Percentiles rank a stretch among this genome's conserved stretches.
These are phyloP conservation scores for Corythucha ciliata DNA, from an alignment of 2,888 invertebrate species.

Conservation along the genomic window DNA sequence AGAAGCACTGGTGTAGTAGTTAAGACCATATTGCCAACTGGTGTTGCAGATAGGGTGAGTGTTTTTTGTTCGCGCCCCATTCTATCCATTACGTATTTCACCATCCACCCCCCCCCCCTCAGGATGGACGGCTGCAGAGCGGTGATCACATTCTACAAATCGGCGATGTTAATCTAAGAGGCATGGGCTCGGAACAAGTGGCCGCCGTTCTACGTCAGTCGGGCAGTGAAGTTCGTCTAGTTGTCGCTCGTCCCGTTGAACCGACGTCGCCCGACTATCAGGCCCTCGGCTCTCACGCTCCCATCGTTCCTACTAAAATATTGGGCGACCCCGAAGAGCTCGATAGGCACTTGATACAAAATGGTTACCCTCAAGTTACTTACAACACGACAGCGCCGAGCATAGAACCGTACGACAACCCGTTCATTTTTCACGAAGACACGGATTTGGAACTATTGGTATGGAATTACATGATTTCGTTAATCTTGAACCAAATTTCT, in stretches of 20 bases:
- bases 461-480: constrained; percentile 40
- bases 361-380: constrained; percentile 60
- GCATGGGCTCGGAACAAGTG: constrained; percentile 94
- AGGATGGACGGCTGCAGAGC: constrained; percentile 91
- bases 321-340: constrained; percentile 79
- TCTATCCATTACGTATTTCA: neutral
- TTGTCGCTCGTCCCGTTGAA: constrained; percentile 87
- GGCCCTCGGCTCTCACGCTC: constrained; percentile 54
- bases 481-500: neutral
- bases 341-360: constrained; percentile 71
- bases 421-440: constrained; percentile 46
- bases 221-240: constrained; percentile 86
- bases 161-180: constrained; percentile 86
- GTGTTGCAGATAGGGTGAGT: constrained; percentile 88
- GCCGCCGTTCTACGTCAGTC: constrained; percentile 91
- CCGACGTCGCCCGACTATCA: constrained; percentile 61
- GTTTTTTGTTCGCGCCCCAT: constrained; percentile 1
- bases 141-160: constrained; percentile 97
- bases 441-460: constrained; percentile 47
- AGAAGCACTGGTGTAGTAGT: constrained; percentile 98
- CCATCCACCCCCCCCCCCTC: constrained; percentile 24
- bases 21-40: constrained; percentile 94
- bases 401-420: constrained; percentile 41
- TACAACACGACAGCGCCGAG: constrained; percentile 46
- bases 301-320: constrained; percentile 83